Evolutionary conservation across 2,113 vertebrate species (phyloP), one percentile per base, ranked within the genome.

Genomic region (Anoplopoma fimbria): DNA sequence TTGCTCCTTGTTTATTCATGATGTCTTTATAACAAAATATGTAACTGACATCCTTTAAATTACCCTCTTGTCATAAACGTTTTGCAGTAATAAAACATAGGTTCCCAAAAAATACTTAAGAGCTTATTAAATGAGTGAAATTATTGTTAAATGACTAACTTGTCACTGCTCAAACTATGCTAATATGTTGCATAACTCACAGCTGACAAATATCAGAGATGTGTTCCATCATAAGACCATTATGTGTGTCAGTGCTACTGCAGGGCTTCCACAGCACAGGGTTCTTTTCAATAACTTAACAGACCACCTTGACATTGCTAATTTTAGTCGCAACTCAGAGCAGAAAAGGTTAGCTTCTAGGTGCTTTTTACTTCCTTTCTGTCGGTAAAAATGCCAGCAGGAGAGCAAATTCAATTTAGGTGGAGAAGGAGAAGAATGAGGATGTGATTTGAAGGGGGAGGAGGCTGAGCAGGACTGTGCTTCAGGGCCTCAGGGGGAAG

Each of bases 401-500:
- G 67, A 33, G 42, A 80, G 80, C 55, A 67, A 84, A 85, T 82
- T 79, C 13, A 27, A 75, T 89, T 90, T 77, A 80, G 78, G 72
- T 85, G 76, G 61, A 79, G 62, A 83, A 84, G 73, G 61, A 49
- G 75, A 82, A 90, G 49, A 67, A 75, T 63, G 71, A 83, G 77
- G 77, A 69, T 33, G 80, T 69, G 77, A 86, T 27, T 65, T 74
- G 82, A 87, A n/a, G 40, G 27, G 25, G 85, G 70, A 63, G 80
- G 86, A 69, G 83, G 81, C 36, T 38, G 81, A 82, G 77, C 53
- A 72, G 75, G 67, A 71, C 71, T 69, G 83, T 0, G 68, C 75
- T 88, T 80, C 69, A 73, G 79, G 51, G 84, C 89, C 89, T 87
- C 77, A 2, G 73, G 87, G 87, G 85, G 68, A 36, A 76, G 58